phyloP scores from a whole-genome alignment of 1,140 invertebrate species.

The Epicauta chinensis region DNA sequence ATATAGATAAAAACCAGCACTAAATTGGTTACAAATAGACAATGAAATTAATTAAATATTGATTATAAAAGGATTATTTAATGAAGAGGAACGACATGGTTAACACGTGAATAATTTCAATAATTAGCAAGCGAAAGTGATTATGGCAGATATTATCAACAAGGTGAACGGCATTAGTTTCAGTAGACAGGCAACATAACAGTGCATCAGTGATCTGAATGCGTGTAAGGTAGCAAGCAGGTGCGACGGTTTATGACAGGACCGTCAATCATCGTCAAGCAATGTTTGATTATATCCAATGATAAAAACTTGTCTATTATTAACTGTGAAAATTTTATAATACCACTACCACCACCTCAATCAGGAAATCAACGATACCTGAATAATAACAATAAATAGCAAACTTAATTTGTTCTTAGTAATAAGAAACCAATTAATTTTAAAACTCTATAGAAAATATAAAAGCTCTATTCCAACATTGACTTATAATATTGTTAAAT shows the following conservation, averaged over 20 bases:
- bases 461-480: no score
- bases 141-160: constrained; percentile 8
- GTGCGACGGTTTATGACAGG: constrained; percentile 13
- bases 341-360: no score
- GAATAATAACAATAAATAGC: no score
- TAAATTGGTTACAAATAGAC: no score
- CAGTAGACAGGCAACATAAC: constrained; percentile 14
- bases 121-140: constrained; percentile 12
- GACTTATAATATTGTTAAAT: no score
- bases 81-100: constrained; percentile 4
- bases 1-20: no score
- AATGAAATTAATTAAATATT: background rate
- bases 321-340: no score
- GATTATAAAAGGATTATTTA: constrained; percentile 4
- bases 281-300: constrained; percentile 10
- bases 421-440: no score
- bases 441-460: no score
- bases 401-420: no score
- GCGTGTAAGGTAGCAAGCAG: constrained; percentile 13
- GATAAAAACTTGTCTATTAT: constrained; percentile 2
- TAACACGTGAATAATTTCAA: constrained; percentile 7
- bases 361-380: no score
- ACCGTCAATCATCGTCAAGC: constrained; percentile 13
- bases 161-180: constrained; percentile 8
- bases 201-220: constrained; percentile 12